Conservation (phyloP, 2,888 invertebrate genomes). For the Melieria crassipennis region DNA sequence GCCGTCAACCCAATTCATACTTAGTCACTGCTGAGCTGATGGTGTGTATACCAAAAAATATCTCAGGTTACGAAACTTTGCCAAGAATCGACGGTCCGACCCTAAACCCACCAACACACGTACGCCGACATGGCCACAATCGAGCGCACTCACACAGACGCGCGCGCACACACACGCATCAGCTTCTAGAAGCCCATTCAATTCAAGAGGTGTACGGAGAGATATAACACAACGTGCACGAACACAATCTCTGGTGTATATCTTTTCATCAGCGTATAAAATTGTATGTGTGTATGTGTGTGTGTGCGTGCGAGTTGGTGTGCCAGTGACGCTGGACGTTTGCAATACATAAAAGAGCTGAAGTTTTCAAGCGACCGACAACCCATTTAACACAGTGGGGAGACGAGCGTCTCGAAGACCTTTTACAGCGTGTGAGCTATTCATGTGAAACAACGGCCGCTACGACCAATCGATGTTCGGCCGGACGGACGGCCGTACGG, state of each 20-base stretch:
- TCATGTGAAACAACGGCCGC: background rate
- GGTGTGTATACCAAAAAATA: conserved; percentile 20
- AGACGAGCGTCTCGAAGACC: conserved; percentile 12
- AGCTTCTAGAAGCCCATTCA: background rate
- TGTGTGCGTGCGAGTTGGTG: background rate
- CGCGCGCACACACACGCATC: background rate
- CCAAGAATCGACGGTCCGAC: conserved; percentile 12
- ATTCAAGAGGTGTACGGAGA: background rate
- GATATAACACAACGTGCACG: background rate
- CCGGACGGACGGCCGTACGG: no score
- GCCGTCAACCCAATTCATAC: background rate
- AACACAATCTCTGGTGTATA: background rate
- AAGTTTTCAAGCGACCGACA: conserved; percentile 14
- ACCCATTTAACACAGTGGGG: background rate
- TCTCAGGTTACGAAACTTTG: conserved; percentile 24
- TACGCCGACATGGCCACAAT: background rate
- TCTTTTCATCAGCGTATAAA: background rate
- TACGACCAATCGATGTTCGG: no score
- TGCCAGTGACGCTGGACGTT: background rate
- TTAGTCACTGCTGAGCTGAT: background rate
- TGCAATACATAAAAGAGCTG: conserved; percentile 5
- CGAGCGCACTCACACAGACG: background rate
- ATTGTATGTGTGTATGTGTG: background rate
- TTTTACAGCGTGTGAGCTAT: background rate
- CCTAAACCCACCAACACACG: conserved; percentile 7